Evolutionary conservation across 2,113 vertebrate genomes (phyloP).

Genomic region (Chinchilla lanigera): DNA sequence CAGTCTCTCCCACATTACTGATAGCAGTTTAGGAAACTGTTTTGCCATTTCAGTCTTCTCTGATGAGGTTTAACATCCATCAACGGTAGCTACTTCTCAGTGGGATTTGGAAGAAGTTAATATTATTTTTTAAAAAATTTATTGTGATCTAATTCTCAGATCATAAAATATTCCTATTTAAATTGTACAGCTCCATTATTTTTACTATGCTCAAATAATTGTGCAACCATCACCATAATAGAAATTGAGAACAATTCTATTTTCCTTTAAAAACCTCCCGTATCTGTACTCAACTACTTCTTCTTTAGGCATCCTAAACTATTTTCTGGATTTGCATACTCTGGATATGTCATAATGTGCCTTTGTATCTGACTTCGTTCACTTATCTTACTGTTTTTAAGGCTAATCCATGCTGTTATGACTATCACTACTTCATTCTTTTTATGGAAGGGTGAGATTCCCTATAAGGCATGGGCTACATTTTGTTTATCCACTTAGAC

Average conservation of each 20-base stretch:
- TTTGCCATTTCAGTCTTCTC: neutral
- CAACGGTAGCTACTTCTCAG: neutral
- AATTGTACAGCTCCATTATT: neutral
- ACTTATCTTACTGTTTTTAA: neutral
- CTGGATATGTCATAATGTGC: neutral
- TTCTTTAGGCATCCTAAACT: neutral
- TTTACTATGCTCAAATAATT: neutral
- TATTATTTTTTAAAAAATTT: neutral
- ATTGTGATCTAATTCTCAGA: neutral
- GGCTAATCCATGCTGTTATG: neutral
- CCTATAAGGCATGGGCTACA: fast-evolving
- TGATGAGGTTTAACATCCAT: neutral
- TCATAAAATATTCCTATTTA: neutral
- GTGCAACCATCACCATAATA: neutral
- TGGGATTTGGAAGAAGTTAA: neutral
- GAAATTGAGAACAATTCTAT: neutral
- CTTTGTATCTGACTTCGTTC: neutral
- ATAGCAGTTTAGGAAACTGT: neutral
- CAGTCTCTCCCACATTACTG: neutral
- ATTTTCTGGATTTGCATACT: neutral
- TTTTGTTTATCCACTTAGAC: neutral
- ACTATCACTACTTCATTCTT: neutral
- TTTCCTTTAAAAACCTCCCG: neutral
- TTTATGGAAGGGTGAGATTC: neutral
- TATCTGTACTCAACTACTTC: fast-evolving